Conservation (phyloP, 2,888 invertebrate genomes). For the Drosophila nigritarsus region DNA sequence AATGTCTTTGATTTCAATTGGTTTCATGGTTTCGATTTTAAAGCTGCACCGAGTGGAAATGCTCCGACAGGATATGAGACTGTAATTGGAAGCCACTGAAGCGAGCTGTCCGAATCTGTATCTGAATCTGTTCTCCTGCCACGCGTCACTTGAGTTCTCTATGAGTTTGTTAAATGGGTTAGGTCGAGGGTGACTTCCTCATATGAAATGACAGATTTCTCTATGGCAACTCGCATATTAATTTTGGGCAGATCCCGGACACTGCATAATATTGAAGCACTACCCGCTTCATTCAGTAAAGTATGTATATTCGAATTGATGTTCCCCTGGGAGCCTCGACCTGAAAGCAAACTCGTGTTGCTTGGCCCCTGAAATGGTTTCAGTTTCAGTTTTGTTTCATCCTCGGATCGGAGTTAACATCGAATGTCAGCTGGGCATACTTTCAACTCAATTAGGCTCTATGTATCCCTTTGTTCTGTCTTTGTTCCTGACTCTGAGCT, state of each 20-base stretch:
- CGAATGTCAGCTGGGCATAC: slow-evolving; percentile 8
- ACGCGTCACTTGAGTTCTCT: slow-evolving; percentile 18
- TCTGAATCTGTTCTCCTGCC: slow-evolving; percentile 17
- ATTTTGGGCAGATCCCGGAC: slow-evolving; percentile 52
- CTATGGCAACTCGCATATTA: slow-evolving; percentile 69
- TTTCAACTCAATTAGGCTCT: slow-evolving; percentile 31
- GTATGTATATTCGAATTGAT: slow-evolving; percentile 37
- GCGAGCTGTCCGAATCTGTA: slow-evolving; percentile 41
- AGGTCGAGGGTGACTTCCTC: slow-evolving; percentile 21
- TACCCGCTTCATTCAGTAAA: slow-evolving; percentile 26
- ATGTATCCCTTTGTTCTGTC: slow-evolving; percentile 41
- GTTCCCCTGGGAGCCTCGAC: slow-evolving; percentile 44
- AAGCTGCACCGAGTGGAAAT: slow-evolving; percentile 39
- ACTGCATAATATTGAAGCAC: slow-evolving; percentile 32
- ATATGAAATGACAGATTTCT: slow-evolving; percentile 46
- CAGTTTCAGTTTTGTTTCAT: slow-evolving; percentile 35
- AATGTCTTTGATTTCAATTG: slow-evolving; percentile 59
- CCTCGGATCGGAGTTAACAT: slow-evolving; percentile 11
- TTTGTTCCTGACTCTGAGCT: slow-evolving; percentile 1
- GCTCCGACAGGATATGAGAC: slow-evolving; percentile 52
- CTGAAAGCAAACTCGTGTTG: slow-evolving; percentile 45
- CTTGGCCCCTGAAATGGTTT: slow-evolving; percentile 12
- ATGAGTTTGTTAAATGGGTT: not conserved
- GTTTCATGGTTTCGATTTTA: slow-evolving; percentile 46
- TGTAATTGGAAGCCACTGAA: slow-evolving; percentile 66